Evolutionary conservation across 1,140 invertebrate species (phyloP).

Genomic region (Pseudomyrmex flavicornis): DNA sequence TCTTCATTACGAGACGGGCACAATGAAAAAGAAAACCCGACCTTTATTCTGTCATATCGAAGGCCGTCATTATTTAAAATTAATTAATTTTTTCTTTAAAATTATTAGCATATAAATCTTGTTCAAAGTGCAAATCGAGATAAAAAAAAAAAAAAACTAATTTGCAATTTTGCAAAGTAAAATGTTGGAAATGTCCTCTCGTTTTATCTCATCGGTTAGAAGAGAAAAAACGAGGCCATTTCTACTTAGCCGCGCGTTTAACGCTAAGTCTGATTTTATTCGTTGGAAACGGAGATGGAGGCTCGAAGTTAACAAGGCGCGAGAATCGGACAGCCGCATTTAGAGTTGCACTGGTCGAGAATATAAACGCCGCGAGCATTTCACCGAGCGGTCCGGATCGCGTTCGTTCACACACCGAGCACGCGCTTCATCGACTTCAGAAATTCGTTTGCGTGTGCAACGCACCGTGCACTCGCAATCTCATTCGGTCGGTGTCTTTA

Average conservation of each 20-base stretch:
- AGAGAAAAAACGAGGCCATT: neutral
- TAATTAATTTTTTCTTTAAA: too few relatives aligned
- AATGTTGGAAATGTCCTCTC: neutral
- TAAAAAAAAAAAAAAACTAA: neutral
- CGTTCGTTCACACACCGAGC: neutral
- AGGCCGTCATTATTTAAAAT: neutral
- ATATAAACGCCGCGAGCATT: constrained; percentile 2
- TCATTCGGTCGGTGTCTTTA: constrained; percentile 68
- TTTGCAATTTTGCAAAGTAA: neutral
- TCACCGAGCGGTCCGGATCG: neutral
- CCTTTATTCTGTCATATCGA: constrained; percentile 27
- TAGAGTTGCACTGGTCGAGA: constrained; percentile 6
- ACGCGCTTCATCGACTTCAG: constrained; percentile 39
- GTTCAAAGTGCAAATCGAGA: neutral
- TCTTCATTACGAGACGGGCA: constrained; percentile 43
- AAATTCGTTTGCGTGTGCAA: constrained; percentile 64
- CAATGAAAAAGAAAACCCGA: constrained; percentile 25
- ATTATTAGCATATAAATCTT: neutral
- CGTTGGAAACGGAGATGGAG: constrained; percentile 1
- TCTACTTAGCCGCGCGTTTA: constrained; percentile 6
- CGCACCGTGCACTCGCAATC: constrained; percentile 57
- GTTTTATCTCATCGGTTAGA: neutral
- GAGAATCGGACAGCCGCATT: neutral
- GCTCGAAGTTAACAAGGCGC: constrained; percentile 32
- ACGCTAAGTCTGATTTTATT: constrained; percentile 14